These are phyloP conservation scores for Pseudoips prasinana DNA, from an alignment of 2,888 invertebrate genomes.

Conservation along the genomic window DNA sequence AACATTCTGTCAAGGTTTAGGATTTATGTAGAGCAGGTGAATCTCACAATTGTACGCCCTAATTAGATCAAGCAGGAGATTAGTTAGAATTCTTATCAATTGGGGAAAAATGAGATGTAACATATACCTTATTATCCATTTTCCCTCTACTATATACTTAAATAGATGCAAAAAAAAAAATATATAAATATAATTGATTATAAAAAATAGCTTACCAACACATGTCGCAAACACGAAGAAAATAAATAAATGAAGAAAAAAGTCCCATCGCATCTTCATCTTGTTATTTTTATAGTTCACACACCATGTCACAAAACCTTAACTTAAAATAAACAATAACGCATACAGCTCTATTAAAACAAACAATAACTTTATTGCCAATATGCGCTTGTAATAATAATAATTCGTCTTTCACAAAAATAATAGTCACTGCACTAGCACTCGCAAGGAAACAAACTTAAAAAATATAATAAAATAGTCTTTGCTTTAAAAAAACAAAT, in stretches of 20 bases:
- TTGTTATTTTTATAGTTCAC: conserved; percentile 45
- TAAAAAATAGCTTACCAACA: conserved; percentile 69
- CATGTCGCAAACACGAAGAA: conserved; percentile 43
- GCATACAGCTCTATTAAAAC: conserved; percentile 8
- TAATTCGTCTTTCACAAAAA: conserved; percentile 13
- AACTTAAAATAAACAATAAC: conserved; percentile 28
- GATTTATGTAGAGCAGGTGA: too few species aligned
- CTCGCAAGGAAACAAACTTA: conserved; percentile 2
- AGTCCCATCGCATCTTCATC: conserved; percentile 59
- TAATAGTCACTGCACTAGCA: conserved; percentile 24
- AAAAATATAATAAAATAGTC: conserved; percentile 11
- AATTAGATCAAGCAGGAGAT: too few species aligned
- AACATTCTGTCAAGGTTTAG: too few species aligned
- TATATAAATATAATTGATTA: too few species aligned
- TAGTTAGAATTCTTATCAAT: too few species aligned
- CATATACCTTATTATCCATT: too few species aligned
- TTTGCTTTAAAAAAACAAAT: conserved; percentile 25
- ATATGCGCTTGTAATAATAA: conserved; percentile 10
- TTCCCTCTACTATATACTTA: too few species aligned
- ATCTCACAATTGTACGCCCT: too few species aligned
- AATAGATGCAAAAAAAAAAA: too few species aligned
- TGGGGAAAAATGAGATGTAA: too few species aligned
- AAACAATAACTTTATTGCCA: conserved; percentile 8
- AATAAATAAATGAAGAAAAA: conserved; percentile 53
- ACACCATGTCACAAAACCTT: conserved; percentile 40